These are phyloP conservation scores for Theropithecus gelada DNA, from an alignment of 2,113 vertebrate genomes.

Conservation along the genomic window DNA sequence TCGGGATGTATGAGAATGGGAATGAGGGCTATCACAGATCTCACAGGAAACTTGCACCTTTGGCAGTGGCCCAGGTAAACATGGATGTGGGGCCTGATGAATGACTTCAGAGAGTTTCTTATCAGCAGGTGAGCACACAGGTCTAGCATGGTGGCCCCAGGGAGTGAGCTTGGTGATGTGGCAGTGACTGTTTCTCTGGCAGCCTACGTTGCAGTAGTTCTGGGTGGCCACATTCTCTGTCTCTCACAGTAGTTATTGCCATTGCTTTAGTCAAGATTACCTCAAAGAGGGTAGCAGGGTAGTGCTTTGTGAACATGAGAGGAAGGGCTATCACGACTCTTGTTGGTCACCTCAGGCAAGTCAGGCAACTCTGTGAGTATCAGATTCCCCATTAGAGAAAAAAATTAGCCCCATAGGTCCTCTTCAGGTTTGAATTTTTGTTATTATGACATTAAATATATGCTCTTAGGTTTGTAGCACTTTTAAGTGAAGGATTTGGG, in stretches of 20 bases:
- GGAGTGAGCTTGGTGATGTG: background rate
- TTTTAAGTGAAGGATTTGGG: background rate
- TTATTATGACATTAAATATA: background rate
- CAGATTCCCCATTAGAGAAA: background rate
- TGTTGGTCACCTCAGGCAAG: fast-evolving
- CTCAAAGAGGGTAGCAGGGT: too few species aligned
- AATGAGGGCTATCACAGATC: background rate
- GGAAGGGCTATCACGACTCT: background rate
- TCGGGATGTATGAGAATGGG: background rate
- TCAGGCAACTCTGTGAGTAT: background rate
- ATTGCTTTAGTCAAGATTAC: background rate
- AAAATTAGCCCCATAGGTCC: background rate
- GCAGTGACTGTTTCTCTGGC: fast-evolving
- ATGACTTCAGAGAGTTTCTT: background rate
- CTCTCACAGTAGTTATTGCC: too few species aligned
- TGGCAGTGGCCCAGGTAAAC: background rate
- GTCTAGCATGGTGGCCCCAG: background rate
- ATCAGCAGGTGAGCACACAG: background rate
- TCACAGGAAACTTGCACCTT: background rate
- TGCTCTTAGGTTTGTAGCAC: background rate
- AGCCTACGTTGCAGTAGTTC: fast-evolving
- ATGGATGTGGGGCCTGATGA: background rate
- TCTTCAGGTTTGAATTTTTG: background rate
- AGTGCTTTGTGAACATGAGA: fast-evolving
- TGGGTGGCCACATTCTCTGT: fast-evolving